phyloP scores from a whole-genome alignment of 2,888 invertebrate genomes.

The Malacosoma neustria region DNA sequence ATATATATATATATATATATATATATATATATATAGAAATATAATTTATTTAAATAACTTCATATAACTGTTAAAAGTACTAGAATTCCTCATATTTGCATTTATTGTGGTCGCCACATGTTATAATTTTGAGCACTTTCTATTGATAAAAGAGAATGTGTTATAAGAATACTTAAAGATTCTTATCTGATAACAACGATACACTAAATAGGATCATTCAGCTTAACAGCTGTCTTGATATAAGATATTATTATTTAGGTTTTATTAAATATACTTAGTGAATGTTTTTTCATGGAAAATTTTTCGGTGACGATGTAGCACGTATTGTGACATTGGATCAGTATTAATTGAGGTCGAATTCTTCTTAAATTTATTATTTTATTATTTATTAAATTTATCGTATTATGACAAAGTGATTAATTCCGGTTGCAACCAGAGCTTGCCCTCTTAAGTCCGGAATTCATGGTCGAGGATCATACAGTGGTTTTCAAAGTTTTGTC shows the following conservation, averaged over 20 bases:
- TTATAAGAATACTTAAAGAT: conserved; percentile 17
- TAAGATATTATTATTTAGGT: conserved; percentile 1
- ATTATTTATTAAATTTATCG: conserved; percentile 7
- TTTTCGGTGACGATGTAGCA: background rate
- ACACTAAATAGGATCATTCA: conserved; percentile 18
- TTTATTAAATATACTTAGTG: conserved; percentile 19
- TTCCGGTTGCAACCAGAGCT: no score
- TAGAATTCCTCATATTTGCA: no score
- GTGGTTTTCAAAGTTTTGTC: no score
- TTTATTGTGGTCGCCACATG: no score
- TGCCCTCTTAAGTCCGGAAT: no score
- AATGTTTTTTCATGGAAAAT: conserved; percentile 1
- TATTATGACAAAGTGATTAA: background rate
- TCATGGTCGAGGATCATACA: no score
- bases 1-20: no score
- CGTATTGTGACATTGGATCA: background rate
- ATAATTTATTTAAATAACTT: no score
- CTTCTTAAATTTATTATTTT: conserved; percentile 4
- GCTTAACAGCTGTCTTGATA: conserved; percentile 4
- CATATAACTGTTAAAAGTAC: no score
- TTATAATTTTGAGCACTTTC: no score
- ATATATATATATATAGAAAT: no score
- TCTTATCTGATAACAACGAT: conserved; percentile 18
- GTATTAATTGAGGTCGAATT: background rate
- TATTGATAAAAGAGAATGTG: conserved; percentile 7